Base-by-base conservation (phyloP, 2,113 vertebrate genomes). In the Amazona vittata region DNA sequence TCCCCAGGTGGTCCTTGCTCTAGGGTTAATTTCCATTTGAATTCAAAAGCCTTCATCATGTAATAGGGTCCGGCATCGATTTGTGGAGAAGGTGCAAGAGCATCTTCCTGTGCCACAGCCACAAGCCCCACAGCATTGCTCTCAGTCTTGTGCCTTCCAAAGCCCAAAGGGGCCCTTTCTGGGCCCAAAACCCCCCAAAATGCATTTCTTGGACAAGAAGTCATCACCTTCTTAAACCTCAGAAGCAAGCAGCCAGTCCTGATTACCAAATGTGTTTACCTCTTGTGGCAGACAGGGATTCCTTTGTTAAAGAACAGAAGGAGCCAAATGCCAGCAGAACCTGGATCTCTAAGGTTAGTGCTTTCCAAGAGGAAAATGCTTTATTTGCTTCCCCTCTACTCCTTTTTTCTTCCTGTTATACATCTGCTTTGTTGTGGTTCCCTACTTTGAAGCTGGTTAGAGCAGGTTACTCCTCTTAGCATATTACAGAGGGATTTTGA, bases 121-220 rank as follows among this genome's bases (percentile, higher is more conserved):
- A 24, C 15, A 59, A 59, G 13, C 21, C 33, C 33, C n/a, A 24
- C 33, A 35, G 14, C 57, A 59, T 10, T 59, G 57, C 33, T 22
- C 33, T 24, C 13, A 59, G 57, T 24, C 57, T 59, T 59, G 33
- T 35, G 13, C 33, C 57, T 59, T 13, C 33, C 21, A 24, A 35
- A 41, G 43, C 25, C 19, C 29, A 1, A 3, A 1, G 26, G 10
- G 12, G 14, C 19, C 14, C 50, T 63, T 10, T 29, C 8, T 0
- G 4, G 31, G 33, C 28, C 37, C 62, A 60, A 10, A 31, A 0
- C 9, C 6, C 29, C 33, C 35, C 22, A 9, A 55, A 14, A 11
- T 5, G 9, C 25, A n/a, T 57, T n/a, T 81, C 11, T 13, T 43
- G 50, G 68, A 12, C 18, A 3, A 15, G 41, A 82, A 73, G 15